Percentiles rank a stretch among this genome's conserved stretches.
phyloP scores from a whole-genome alignment of 1,140 invertebrate genomes.

The Heliconius himera region DNA sequence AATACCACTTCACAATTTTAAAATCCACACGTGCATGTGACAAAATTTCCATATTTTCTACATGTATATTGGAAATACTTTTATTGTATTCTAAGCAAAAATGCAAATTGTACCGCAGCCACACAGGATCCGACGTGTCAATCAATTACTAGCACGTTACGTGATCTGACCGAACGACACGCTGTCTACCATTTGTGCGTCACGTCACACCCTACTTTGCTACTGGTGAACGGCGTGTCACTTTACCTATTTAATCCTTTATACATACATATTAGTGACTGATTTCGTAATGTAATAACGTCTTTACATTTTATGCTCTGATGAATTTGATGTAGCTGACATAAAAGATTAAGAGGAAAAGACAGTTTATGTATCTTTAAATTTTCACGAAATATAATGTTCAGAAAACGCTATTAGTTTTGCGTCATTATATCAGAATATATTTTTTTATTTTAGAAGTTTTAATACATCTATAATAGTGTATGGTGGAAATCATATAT shows the following conservation, averaged over 20 bases:
- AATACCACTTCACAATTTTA: no score
- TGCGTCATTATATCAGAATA: no score
- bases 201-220: neutral
- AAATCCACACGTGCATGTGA: neutral
- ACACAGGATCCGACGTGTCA: neutral
- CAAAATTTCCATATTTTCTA: neutral
- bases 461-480: no score
- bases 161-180: neutral
- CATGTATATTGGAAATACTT: neutral
- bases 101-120: neutral
- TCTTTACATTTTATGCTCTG: no score
- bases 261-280: neutral
- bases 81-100: neutral
- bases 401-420: no score
- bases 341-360: no score
- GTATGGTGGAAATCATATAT: no score
- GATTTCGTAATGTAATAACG: neutral
- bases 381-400: no score
- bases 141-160: neutral
- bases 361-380: no score
- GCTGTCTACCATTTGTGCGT: conserved; percentile 7
- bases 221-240: neutral
- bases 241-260: neutral
- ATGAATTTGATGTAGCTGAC: no score
- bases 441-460: no score